A percentile compares a stretch with the other conserved stretches of the same genome.
phyloP scores from a whole-genome alignment of 2,113 vertebrate genomes.

The Rhinoptilus africanus region DNA sequence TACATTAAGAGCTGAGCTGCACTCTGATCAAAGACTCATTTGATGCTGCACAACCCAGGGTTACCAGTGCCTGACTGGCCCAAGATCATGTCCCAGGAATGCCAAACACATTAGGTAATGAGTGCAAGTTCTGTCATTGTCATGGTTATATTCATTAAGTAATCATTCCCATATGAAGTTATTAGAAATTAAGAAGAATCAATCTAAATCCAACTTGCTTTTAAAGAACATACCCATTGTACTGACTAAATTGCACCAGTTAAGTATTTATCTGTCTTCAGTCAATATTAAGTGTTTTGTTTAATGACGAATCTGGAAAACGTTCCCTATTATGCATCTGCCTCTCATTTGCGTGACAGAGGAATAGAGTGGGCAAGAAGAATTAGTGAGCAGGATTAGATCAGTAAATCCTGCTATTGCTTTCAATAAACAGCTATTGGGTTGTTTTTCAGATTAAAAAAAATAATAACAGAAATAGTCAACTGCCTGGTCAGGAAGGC shows the following conservation, averaged over 20 bases:
- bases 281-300: constrained; percentile 47
- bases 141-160: not conserved
- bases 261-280: constrained; percentile 16
- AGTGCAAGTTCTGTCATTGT: not conserved
- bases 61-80: not conserved
- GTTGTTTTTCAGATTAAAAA: not conserved
- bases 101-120: not conserved
- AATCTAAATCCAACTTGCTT: not conserved
- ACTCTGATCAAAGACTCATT: not conserved
- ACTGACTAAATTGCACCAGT: not conserved
- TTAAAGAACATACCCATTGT: not conserved
- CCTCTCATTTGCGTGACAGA: not conserved
- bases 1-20: rapidly evolving
- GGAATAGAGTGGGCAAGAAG: not conserved
- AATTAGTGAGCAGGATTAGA: not conserved
- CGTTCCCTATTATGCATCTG: not conserved
- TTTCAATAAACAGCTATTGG: not conserved
- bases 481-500: not conserved
- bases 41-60: not conserved
- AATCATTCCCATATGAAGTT: not conserved
- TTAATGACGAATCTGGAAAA: constrained; percentile 44
- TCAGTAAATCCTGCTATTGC: not conserved
- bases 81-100: not conserved
- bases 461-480: not conserved
- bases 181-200: not conserved